A percentile compares a stretch with the other conserved stretches of the same genome.
These are phyloP conservation scores for Apodemia duryi DNA, from an alignment of 2,888 invertebrate genomes.

Conservation along the genomic window DNA sequence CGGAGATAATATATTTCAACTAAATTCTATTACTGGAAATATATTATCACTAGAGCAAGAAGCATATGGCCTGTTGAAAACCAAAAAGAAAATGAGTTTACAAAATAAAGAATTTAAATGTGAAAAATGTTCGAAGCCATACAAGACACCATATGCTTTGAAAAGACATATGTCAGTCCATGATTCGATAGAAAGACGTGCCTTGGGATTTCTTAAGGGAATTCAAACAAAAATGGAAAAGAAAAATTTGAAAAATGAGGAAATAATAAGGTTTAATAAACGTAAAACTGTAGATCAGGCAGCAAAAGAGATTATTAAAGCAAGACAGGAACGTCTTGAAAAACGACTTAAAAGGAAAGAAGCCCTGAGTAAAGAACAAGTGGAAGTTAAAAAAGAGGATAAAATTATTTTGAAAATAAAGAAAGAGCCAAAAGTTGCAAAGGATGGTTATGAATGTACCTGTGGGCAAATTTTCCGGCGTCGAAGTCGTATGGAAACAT, in stretches of 20 bases:
- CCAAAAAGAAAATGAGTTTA: slow-evolving; percentile 21
- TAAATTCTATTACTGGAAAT: slow-evolving; percentile 69
- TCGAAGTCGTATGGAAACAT: slow-evolving; percentile 62
- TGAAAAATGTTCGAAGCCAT: slow-evolving; percentile 52
- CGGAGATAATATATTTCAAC: slow-evolving; percentile 52
- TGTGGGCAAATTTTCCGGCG: slow-evolving; percentile 59
- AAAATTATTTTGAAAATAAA: slow-evolving; percentile 23
- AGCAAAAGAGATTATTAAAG: slow-evolving; percentile 24
- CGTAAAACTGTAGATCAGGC: neutral
- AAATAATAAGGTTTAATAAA: neutral
- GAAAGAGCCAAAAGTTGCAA: slow-evolving; percentile 27
- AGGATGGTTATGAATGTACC: slow-evolving; percentile 60
- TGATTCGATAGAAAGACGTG: slow-evolving; percentile 50
- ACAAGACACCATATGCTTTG: slow-evolving; percentile 34
- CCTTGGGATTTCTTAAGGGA: slow-evolving; percentile 44
- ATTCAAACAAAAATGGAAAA: neutral
- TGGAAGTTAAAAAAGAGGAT: slow-evolving; percentile 25
- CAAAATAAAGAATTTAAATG: slow-evolving; percentile 21
- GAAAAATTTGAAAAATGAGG: neutral
- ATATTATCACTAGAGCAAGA: slow-evolving; percentile 62
- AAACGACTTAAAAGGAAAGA: slow-evolving; percentile 40
- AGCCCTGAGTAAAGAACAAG: slow-evolving; percentile 23
- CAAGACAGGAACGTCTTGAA: slow-evolving; percentile 35
- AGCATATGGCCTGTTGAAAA: slow-evolving; percentile 56
- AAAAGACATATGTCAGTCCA: slow-evolving; percentile 53